Conservation (phyloP, 2,888 invertebrate genomes). For the Melinaea menophilus region DNA sequence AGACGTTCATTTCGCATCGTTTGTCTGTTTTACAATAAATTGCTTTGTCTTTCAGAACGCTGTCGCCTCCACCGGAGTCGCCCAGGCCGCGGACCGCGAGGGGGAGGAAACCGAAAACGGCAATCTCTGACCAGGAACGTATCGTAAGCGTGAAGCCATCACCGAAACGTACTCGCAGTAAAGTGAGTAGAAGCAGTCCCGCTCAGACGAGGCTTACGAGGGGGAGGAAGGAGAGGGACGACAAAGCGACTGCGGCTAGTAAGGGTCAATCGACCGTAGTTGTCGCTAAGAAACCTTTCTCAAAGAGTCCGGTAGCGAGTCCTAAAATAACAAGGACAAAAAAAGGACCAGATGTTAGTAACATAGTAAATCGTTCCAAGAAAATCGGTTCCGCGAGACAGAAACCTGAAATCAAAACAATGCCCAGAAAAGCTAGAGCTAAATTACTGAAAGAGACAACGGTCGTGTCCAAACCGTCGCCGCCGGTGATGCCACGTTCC, state of each 20-base stretch:
- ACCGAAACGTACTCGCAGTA: slow-evolving; percentile 18
- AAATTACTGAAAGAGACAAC: slow-evolving; percentile 39
- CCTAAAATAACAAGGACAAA: slow-evolving; percentile 7
- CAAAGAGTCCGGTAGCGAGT: slow-evolving; percentile 39
- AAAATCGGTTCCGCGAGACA: slow-evolving; percentile 36
- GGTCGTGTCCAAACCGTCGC: slow-evolving; percentile 45
- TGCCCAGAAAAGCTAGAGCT: slow-evolving; percentile 45
- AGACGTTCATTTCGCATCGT: slow-evolving; percentile 11
- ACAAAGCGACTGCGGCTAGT: slow-evolving; percentile 27
- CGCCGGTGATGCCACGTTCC: slow-evolving; percentile 43
- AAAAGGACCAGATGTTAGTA: slow-evolving; percentile 17
- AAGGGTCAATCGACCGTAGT: slow-evolving; percentile 44
- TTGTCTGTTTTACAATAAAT: slow-evolving; percentile 11
- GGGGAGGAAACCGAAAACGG: slow-evolving; percentile 12
- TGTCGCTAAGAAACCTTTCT: slow-evolving; percentile 44
- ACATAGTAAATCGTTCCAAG: slow-evolving; percentile 31
- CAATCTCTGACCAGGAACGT: slow-evolving; percentile 3
- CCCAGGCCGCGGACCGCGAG: slow-evolving; percentile 16
- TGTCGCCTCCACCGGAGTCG: slow-evolving; percentile 14
- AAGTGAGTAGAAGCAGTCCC: background rate
- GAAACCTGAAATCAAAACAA: slow-evolving; percentile 26
- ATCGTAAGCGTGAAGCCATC: slow-evolving; percentile 11
- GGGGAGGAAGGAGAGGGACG: slow-evolving; percentile 13
- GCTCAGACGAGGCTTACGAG: background rate
- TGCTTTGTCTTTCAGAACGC: slow-evolving; percentile 20